Percentiles rank a stretch among this genome's conserved stretches.
These are phyloP conservation scores for Slavum lentiscoides DNA, from an alignment of 2,888 invertebrate genomes.

Conservation along the genomic window DNA sequence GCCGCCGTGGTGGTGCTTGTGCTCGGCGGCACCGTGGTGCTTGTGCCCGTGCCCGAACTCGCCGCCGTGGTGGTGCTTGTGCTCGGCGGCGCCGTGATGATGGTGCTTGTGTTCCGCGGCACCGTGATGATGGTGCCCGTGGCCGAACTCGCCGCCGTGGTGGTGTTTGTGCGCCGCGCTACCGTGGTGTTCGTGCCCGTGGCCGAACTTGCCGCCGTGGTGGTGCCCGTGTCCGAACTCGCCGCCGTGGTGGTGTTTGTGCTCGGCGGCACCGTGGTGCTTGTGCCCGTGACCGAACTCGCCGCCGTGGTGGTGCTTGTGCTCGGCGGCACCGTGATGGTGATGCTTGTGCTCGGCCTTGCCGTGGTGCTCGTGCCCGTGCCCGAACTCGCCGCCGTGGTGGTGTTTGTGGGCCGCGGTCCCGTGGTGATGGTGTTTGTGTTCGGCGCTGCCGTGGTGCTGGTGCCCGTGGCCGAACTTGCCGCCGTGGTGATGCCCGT, in stretches of 20 bases:
- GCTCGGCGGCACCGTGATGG: conserved; percentile 69
- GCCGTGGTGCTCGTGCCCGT: conserved; percentile 53
- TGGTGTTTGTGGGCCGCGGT: conserved; percentile 57
- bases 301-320: conserved; percentile 67
- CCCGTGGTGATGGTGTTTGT: conserved; percentile 56
- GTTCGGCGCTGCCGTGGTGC: conserved; percentile 54
- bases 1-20: conserved; percentile 54
- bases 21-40: conserved; percentile 52
- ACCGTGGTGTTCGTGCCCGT: conserved; percentile 55
- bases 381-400: conserved; percentile 53
- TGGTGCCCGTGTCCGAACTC: conserved; percentile 54
- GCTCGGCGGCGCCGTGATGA: conserved; percentile 51
- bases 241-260: conserved; percentile 62
- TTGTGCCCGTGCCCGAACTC: conserved; percentile 54
- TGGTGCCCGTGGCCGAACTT: conserved; percentile 54
- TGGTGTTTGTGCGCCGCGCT: conserved; percentile 53
- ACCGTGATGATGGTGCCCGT: conserved; percentile 55
- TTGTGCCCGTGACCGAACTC: conserved; percentile 54
- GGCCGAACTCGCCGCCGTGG: conserved; percentile 53
- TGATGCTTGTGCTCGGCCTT: conserved; percentile 56
- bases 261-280: conserved; percentile 54
- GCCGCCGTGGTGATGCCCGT: conserved; percentile 54
- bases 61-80: conserved; percentile 53
- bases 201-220: conserved; percentile 54
- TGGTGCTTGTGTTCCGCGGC: conserved; percentile 53